Evolutionary conservation across 2,888 invertebrate species (phyloP).

Genomic region (Spisula solida): DNA sequence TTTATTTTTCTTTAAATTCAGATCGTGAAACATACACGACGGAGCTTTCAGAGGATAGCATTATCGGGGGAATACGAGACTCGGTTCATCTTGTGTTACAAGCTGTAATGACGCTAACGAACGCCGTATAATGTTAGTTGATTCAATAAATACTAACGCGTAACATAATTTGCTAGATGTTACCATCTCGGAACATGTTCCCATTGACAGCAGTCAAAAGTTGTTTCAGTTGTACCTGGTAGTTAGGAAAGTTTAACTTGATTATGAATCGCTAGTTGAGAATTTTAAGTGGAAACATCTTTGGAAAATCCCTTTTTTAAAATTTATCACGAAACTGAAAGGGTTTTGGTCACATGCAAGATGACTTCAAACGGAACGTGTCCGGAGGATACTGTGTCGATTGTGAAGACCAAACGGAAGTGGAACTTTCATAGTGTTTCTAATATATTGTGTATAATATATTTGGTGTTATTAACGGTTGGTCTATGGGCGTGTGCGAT

Average conservation of each 20-base stretch:
- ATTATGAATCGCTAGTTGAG: not conserved
- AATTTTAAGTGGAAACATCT: not conserved
- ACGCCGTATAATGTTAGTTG: not conserved
- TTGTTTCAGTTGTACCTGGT: not conserved
- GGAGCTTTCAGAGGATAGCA: not conserved
- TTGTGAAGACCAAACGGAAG: not conserved
- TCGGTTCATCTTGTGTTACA: not conserved
- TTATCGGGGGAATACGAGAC: not conserved
- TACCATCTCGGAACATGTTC: not conserved
- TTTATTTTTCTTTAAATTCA: not conserved
- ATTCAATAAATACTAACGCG: not conserved
- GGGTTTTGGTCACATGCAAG: not conserved
- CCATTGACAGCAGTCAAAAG: not conserved
- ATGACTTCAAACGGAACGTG: not conserved
- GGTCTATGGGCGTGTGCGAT: constrained; percentile 54
- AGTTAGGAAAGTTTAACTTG: not conserved
- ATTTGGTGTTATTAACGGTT: constrained; percentile 45
- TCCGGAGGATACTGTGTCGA: not conserved
- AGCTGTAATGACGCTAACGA: constrained; percentile 14
- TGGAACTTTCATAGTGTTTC: constrained; percentile 52
- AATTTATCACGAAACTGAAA: not conserved
- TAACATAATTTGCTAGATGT: not conserved
- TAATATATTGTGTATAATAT: constrained; percentile 49
- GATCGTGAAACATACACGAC: not conserved
- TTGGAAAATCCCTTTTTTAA: not conserved